Base-by-base conservation (phyloP, 2,797 vertebrate genomes). In the Zalophus californianus region DNA sequence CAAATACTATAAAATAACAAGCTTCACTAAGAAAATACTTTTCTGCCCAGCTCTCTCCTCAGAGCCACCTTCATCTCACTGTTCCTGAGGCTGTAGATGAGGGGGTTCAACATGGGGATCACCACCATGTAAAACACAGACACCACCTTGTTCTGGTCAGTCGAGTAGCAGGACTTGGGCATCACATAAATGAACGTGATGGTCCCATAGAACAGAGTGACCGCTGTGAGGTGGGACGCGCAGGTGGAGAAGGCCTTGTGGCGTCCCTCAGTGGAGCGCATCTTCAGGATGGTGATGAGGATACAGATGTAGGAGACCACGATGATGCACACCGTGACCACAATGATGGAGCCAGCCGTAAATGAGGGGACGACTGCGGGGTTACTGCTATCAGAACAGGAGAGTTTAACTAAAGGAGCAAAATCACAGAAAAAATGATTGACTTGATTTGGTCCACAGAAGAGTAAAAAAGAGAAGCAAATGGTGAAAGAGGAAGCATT, bases 341-440 rank as follows among this genome's bases (percentile, higher is more conserved):
- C 44, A 41, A 7, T 86, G 29, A 86, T 62, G 3, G 68, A 91
- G 0, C 94, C 97, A 75, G 12, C 56, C 1, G 85, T 0, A 2
- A 96, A 66, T 0, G 94, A 68, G 35, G 0, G 0, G 79, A 97
- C 73, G 52, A 78, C 11, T 15, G 97, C 29, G 0, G 80, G 79
- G 72, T 97, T 0, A 0, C 32, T 16, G 3, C 48, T 35, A 41
- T 97, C 73, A 0, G 58, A 89, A 95, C 97, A 98, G 8, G 98
- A 98, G 44, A 98, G 94, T 54, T 97, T 11, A 0, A 96, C 56
- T 21, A 98, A 58, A 0, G 44, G 97, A 2, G 92, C 29, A 3
- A 96, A 97, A 18, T 98, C 89, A 0, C 98, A 98, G 84, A 94
- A 98, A 18, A 98, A 98, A 16, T 96, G 50, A 97, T 95, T 97